Evolutionary conservation across 1,140 invertebrate genomes (phyloP).

Genomic region (Drosophila subobscura): DNA sequence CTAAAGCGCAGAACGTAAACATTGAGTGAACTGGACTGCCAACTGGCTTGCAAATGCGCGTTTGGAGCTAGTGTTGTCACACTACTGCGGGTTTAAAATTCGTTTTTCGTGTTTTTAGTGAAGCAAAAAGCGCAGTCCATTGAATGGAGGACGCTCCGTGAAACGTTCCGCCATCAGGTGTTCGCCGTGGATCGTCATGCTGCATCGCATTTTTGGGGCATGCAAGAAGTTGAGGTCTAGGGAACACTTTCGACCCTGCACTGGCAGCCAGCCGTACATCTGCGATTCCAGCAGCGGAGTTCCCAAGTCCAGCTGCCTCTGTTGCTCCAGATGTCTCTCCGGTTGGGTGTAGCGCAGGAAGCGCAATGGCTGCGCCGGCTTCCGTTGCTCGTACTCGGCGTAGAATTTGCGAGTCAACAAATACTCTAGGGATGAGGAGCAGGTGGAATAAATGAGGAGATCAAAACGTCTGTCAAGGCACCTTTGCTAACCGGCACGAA

Average conservation of each 20-base stretch:
- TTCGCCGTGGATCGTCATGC: conserved; percentile 74
- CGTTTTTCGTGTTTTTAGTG: conserved; percentile 8
- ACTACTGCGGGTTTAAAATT: conserved; percentile 1
- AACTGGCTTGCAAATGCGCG: conserved; percentile 5
- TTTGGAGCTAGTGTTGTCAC: conserved; percentile 23
- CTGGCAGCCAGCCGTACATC: conserved; percentile 73
- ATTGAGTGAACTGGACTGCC: conserved; percentile 23
- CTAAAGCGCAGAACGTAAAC: conserved; percentile 44
- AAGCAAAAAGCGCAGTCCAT: conserved; percentile 71
- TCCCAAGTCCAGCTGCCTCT: conserved; percentile 14
- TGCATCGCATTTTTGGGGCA: conserved; percentile 69
- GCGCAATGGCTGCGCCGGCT: conserved; percentile 23
- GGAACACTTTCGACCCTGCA: conserved; percentile 26
- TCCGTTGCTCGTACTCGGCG: conserved; percentile 55
- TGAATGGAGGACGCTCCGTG: conserved; percentile 70
- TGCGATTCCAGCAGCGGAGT: conserved; percentile 65
- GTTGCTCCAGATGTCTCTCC: conserved; percentile 36
- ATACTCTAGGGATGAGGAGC: conserved; percentile 44
- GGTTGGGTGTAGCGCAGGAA: conserved; percentile 34
- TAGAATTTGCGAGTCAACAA: conserved; percentile 73
- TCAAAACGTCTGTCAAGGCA: conserved; percentile 5
- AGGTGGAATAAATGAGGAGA: background rate
- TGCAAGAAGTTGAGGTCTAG: conserved; percentile 66
- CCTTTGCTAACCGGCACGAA: conserved; percentile 65
- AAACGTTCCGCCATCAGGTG: conserved; percentile 63